These are phyloP conservation scores for Emydoidea blandingii DNA, from an alignment of 2,797 vertebrate genomes.

Conservation along the genomic window DNA sequence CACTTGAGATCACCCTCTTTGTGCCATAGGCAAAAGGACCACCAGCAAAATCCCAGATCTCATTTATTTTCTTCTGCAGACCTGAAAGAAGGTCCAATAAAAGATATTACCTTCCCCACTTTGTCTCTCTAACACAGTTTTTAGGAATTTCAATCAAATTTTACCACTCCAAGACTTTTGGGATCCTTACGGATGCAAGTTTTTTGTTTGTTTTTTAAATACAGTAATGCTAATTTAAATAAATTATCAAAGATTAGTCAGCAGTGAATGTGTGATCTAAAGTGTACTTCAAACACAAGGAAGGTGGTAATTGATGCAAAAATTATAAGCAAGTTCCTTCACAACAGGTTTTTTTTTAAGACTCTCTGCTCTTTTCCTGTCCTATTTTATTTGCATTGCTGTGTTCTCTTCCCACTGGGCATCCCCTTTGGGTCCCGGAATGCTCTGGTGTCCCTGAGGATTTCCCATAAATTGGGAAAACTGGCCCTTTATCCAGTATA, in stretches of 20 bases:
- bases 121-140: background rate
- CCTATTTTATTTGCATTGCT: background rate
- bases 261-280: background rate
- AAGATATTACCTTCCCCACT: background rate
- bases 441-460: background rate
- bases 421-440: background rate
- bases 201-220: background rate
- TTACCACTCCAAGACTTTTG: background rate
- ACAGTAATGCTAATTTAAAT: background rate
- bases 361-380: background rate
- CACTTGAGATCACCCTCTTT: background rate
- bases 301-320: background rate
- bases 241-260: slow-evolving; percentile 7
- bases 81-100: background rate
- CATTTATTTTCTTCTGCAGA: background rate
- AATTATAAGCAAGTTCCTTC: background rate
- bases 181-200: background rate
- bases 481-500: background rate
- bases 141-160: background rate
- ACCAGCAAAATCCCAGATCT: background rate
- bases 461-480: background rate
- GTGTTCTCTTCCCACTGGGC: background rate
- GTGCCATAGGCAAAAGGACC: background rate
- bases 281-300: background rate
- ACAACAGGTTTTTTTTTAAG: background rate